Evolutionary conservation across 2,888 invertebrate species (phyloP), one percentile per base, ranked within the genome.

Genomic region (Macrosiphum euphorbiae): DNA sequence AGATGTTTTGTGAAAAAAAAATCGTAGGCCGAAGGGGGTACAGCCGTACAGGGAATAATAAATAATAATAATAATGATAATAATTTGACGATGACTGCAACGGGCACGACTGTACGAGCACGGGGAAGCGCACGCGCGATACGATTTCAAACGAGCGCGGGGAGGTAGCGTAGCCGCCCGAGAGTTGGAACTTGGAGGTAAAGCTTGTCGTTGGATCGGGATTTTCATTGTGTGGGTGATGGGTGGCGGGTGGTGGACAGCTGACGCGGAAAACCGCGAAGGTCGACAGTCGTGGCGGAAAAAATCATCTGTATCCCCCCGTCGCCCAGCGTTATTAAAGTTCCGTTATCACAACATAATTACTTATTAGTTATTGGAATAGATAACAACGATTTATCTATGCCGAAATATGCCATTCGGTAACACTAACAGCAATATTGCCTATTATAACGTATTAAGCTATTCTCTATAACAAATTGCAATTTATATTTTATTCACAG

Each of bases 31-130:
- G 35, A 58, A 8, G 26, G 58, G 58, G 58, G 44, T 44, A 44
- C 44, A 44, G 44, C 44, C 58, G 26, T 44, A 58, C 58, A 8
- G 26, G 35, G 35, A 78, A 78, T 78, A 35, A 78, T 67, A 47
- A 67, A 67, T 67, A 67, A n/a, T n/a, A 61, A 61, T 61, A 61
- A 61, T 61, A 28, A 61, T 67, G n/a, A 67, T 61, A 61, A 67
- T n/a, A 67, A 67, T 67, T 67, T 16, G 35, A 35, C 35, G 78
- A 58, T 26, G 58, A 26, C 58, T 26, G 3, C 26, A 16, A n/a
- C n/a, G 35, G 35, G 78, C 35, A 78, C 67, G 78, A 78, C 35
- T 78, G 78, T 78, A 20, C 67, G 67, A 67, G 67, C n/a, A 35
- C 78, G 20, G 78, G 20, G 78, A 0, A 7, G 78, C 78, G 78